Conservation (phyloP, 2,888 invertebrate genomes). For the Conistra vaccinii region DNA sequence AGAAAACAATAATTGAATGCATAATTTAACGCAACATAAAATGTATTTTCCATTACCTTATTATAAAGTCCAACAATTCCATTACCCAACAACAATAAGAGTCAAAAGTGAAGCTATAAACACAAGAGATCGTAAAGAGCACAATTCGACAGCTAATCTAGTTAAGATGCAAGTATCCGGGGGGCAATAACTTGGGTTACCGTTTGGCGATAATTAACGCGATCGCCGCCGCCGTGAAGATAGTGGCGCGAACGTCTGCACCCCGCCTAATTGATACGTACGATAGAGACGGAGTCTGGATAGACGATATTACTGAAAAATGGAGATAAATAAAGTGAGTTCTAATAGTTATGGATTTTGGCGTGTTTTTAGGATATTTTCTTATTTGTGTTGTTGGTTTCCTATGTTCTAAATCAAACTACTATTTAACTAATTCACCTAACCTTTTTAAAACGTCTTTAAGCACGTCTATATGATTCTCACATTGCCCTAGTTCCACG, state of each 20-base stretch:
- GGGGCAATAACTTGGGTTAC: constrained; percentile 72
- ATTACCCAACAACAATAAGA: constrained; percentile 2
- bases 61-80: neutral
- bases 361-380: neutral
- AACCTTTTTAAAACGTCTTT: too few species aligned
- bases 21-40: neutral
- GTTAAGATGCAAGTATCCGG: constrained; percentile 63
- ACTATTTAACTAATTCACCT: too few species aligned
- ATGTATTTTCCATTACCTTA: neutral
- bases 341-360: neutral
- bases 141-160: constrained; percentile 65
- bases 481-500: too few species aligned
- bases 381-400: neutral
- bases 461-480: too few species aligned
- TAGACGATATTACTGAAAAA: constrained; percentile 10
- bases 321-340: neutral
- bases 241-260: constrained; percentile 75
- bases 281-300: constrained; percentile 49
- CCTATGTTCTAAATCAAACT: too few species aligned
- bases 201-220: constrained; percentile 75
- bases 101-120: constrained; percentile 22
- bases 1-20: neutral
- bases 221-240: constrained; percentile 75
- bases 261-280: constrained; percentile 78
- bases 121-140: constrained; percentile 48